A percentile compares a stretch with the other conserved stretches of the same genome.
Conservation (phyloP, 2,797 vertebrate genomes). For the Sebastes variabilis region DNA sequence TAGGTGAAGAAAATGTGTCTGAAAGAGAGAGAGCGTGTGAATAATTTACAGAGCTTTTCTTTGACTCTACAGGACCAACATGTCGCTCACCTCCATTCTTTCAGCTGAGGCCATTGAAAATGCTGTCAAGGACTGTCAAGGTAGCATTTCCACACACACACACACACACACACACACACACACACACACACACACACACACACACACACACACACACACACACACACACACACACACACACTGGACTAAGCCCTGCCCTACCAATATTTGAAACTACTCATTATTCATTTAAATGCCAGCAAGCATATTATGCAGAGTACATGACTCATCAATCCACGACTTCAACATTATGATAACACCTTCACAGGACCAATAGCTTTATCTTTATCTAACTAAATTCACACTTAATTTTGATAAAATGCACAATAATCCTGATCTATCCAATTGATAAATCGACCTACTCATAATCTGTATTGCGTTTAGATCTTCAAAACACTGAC, state of each 20-base stretch:
- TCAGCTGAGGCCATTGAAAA: constrained; percentile 92
- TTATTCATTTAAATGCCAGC: neutral
- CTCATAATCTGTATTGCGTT: neutral
- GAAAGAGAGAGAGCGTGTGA: neutral
- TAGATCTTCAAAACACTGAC: neutral
- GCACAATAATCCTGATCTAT: constrained; percentile 1
- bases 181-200: constrained; percentile 5
- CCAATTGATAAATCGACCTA: neutral
- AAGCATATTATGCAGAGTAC: neutral
- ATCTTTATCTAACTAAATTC: neutral
- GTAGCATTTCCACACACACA: constrained; percentile 68
- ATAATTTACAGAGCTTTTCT: constrained; percentile 41
- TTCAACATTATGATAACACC: neutral
- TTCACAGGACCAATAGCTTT: neutral
- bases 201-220: neutral
- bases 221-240: neutral
- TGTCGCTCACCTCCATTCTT: constrained; percentile 94
- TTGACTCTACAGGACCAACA: constrained; percentile 82
- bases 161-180: neutral
- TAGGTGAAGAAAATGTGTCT: neutral
- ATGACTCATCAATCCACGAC: neutral
- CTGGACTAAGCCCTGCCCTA: neutral
- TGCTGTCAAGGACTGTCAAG: constrained; percentile 95
- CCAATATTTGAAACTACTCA: neutral
- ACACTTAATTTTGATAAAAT: constrained; percentile 1